Base-by-base conservation (phyloP, 2,888 invertebrate genomes). In the Nineta flava region DNA sequence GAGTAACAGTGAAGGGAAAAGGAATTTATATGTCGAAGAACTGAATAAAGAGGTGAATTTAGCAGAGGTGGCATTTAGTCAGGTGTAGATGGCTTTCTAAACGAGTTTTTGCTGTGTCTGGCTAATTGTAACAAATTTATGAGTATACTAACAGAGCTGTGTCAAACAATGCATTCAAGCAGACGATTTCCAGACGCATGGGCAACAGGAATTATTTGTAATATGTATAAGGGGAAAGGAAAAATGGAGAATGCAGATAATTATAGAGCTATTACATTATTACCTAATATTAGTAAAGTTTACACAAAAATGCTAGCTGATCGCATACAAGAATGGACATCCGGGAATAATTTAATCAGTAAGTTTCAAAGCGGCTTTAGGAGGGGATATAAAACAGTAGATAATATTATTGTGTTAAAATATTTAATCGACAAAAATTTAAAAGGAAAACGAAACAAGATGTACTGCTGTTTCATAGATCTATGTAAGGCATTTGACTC, bases 221-320 rank as follows among this genome's bases (percentile, higher is more conserved):
- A 38, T n/a, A 38, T 38, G 38, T 38, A 38, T n/a, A 38, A 38
- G 2, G n/a, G 38, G 9, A 38, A 12, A 12, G 38, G 38, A 38
- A 38, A 6, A 51, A 21, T 54, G 55, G 34, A 59, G 57, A 15
- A 51, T 55, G 9, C 58, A 57, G 21, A 56, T 57, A 1, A 52
- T 55, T 1, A 46, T 52, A 1, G 56, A 54, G 1, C 56, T 58
- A 31, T 50, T 53, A 21, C 54, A 55, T 40, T 59, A 56, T 42
- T 38, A n/a, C 38, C 9, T 4, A 13, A 15, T 12, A 15, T 38
- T 7, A 35, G 35, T 6, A 38, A 38, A 38, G 15, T 38, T 13
- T 38, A 38, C 7, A 38, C 15, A n/a, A 38, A n/a, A n/a, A n/a
- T n/a, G n/a, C n/a, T n/a, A n/a, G n/a, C n/a, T n/a, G n/a, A n/a